Base-by-base conservation (phyloP, 2,888 invertebrate species). In the Hirtodrosophila histrioides region DNA sequence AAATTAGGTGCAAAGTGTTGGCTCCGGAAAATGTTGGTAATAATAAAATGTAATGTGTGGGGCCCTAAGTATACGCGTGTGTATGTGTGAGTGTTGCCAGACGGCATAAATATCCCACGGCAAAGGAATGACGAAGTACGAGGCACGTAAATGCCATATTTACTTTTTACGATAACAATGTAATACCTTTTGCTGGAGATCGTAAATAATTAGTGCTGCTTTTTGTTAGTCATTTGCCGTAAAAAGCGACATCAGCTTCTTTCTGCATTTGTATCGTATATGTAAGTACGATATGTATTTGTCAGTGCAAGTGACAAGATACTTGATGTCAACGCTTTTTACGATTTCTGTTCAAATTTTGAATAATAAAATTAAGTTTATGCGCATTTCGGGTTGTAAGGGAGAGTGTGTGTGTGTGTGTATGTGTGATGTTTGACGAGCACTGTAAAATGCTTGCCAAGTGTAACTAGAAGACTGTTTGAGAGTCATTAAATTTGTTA, bases 191-290 rank as follows among this genome's bases (percentile, higher is more conserved):
- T 40, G 40, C 9, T 31, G 33, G 39, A 49, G 69, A 69, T 88
- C 83, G 88, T 83, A 83, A 83, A 83, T 83, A 87, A 83, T 83
- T 88, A 87, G 86, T 58, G 56, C 41, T 64, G 62, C 55, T 61
- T 55, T 61, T 53, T 68, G 64, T 67, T 40, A 61, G 75, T 50
- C 60, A 46, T 62, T 56, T 44, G 46, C 11, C 55, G 23, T 65
- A 53, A 69, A 72, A 44, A 17, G 33, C 7, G 17, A 10, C 44
- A 17, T 17, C 43, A 46, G 27, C 41, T 61, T 43, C n/a, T 17
- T 61, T 43, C n/a, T 17, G 35, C 12, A 33, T 41, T 37, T 39
- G 39, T 27, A 1, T 27, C 27, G 5, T 27, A 27, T 27, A 5
- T 27, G 27, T 31, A 8, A 4, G 9, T 31, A 8, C n/a, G n/a